Evolutionary conservation across 2,113 vertebrate genomes (phyloP).

Genomic region (Procavia capensis): DNA sequence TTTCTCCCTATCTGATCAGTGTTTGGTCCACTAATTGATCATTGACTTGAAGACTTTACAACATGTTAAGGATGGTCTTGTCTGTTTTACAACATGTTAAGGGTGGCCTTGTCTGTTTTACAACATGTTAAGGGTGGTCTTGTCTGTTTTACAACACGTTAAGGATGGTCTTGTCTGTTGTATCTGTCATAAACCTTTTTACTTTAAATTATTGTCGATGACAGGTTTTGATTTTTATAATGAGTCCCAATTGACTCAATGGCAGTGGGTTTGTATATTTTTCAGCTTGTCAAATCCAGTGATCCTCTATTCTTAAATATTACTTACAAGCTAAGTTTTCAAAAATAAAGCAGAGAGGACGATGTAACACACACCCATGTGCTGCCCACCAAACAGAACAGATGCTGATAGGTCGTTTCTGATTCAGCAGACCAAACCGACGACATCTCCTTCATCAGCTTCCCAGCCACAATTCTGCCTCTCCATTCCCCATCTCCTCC

Average conservation of each 20-base stretch:
- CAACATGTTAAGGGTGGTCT: neutral
- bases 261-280: too few species aligned
- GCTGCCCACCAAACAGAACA: neutral
- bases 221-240: neutral
- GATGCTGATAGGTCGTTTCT: neutral
- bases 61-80: neutral
- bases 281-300: neutral
- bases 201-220: neutral
- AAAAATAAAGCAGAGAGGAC: neutral
- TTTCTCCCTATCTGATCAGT: neutral
- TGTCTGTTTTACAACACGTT: neutral
- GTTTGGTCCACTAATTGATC: neutral
- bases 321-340: slow-evolving; percentile 27
- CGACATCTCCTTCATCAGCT: neutral
- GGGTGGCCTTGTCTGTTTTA: too few species aligned
- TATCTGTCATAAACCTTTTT: slow-evolving; percentile 18
- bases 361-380: neutral
- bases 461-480: neutral
- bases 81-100: too few species aligned
- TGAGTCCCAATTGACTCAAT: too few species aligned
- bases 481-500: neutral
- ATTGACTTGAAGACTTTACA: neutral
- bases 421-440: neutral
- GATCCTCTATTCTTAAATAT: neutral
- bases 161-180: neutral